Base-by-base conservation (phyloP, 2,797 vertebrate genomes). In the Ptychadena robeensis region DNA sequence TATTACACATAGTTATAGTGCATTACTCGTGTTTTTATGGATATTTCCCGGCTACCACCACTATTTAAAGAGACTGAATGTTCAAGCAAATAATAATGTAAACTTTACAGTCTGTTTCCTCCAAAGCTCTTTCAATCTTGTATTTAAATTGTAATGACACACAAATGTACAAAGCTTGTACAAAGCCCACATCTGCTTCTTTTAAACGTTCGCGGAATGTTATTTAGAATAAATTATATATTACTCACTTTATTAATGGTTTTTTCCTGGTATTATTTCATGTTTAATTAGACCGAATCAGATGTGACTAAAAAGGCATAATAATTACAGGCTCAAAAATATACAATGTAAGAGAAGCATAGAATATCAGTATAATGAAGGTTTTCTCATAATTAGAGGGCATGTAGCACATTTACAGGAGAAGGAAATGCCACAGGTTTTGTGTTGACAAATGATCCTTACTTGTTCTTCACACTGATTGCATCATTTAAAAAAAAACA, bases 171-270 rank as follows among this genome's bases (percentile, higher is more conserved):
- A 81, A 81, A 59, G 44, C 64, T 61, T 68, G 64, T 75, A 82
- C 44, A 75, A 82, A 68, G 31, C 63, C 44, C 59, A 73, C 72
- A 82, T 68, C 80, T 82, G 64, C 14, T 31, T 44, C 44, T 28
- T 44, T 81, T 81, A n/a, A 66, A 28, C 12, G 25, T 22, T 48
- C 40, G 68, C 31, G 74, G 57, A 72, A 68, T 73, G 79, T 65
- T 73, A 66, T 81, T 65, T 81, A 48, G 61, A 81, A 81, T 73
- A 73, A 81, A 81, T 81, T 81, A 81, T 73, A 81, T 73, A 73
- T 73, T 81, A 31, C 79, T 81, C 69, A 81, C 73, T 73, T 73
- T 81, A 81, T 31, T 81, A 73, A 81, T 81, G 67, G 53, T 71
- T 80, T 66, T 57, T 71, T 81, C 35, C 69, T 73, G 79, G 28